Evolutionary conservation across 2,797 vertebrate genomes (phyloP).

Genomic region (Sebastes cheni): DNA sequence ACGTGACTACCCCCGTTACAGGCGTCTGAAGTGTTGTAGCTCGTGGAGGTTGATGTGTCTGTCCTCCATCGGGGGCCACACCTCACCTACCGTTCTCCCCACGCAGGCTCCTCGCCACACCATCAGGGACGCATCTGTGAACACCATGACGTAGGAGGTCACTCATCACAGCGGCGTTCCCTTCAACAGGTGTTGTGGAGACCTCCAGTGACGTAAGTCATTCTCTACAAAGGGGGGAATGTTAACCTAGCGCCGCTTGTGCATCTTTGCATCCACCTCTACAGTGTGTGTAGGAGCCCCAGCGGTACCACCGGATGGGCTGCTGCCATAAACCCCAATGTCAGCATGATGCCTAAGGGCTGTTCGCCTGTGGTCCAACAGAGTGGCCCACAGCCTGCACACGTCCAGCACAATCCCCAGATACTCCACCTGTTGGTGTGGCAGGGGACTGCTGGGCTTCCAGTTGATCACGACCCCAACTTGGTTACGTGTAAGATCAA

Average conservation of each 20-base stretch:
- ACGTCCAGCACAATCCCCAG: background rate
- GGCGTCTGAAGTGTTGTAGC: background rate
- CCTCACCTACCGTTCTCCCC: background rate
- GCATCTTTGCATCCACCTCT: background rate
- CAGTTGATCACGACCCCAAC: no score
- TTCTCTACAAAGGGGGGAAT: background rate
- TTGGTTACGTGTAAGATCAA: no score
- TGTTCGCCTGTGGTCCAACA: background rate
- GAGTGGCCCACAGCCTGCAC: background rate
- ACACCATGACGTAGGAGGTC: background rate
- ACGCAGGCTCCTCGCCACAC: background rate
- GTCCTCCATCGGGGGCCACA: background rate
- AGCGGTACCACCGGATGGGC: no score
- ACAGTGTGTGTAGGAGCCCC: no score
- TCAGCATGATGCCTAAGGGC: no score
- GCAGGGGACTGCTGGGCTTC: background rate
- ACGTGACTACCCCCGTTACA: background rate
- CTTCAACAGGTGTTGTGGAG: background rate
- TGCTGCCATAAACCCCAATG: no score
- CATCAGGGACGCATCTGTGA: background rate
- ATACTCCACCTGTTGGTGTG: background rate
- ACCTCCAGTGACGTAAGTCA: background rate
- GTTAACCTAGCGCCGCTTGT: background rate
- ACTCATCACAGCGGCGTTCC: background rate
- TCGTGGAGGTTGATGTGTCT: background rate